Base-by-base conservation (phyloP, 2,113 vertebrate genomes). In the Antechinus stuartii region DNA sequence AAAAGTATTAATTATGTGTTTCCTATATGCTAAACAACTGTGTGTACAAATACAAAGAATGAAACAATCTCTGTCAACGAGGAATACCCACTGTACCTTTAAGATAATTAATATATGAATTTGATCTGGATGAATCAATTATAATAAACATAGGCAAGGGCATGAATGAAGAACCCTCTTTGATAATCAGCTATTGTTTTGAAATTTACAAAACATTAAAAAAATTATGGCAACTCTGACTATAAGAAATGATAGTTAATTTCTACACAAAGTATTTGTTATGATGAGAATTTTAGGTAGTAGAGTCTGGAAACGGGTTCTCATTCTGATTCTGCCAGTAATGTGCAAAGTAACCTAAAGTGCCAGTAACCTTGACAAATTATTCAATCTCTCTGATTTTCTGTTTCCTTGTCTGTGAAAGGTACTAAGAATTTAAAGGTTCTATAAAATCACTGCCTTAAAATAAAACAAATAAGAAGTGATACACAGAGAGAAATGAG, bases 351-450 rank as follows among this genome's bases (percentile, higher is more conserved):
- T 47, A 47, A 47, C 47, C 47, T 47, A 47, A 47, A 47, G 47
- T 47, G 47, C 47, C 47, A 47, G 26, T 91, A 93, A 84, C 49
- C 94, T 92, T 92, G 93, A 56, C 1, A 95, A 89, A 91, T 19
- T 22, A 52, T 93, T 91, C 46, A 96, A 89, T 49, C 55, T 96
- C 84, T 92, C 42, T 10, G 2, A 94, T 92, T 27, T 90, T 95
- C 47, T 54, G 54, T 95, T 96, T 91, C 12, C 27, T 92, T 57
- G 90, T n/a, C 8, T 61, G 35, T 89, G 90, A 91, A 90, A 89
- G 11, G 27, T 68, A 68, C 30, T 35, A 68, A 68, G 57, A 68
- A 68, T 68, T 3, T 68, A 30, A 68, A 35, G 27, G 57, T 68
- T 68, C 11, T 3, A 35, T 68, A 35, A 35, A 68, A 68, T 68